Conservation (phyloP, 2,113 vertebrate genomes). For the Carassius carassius region DNA sequence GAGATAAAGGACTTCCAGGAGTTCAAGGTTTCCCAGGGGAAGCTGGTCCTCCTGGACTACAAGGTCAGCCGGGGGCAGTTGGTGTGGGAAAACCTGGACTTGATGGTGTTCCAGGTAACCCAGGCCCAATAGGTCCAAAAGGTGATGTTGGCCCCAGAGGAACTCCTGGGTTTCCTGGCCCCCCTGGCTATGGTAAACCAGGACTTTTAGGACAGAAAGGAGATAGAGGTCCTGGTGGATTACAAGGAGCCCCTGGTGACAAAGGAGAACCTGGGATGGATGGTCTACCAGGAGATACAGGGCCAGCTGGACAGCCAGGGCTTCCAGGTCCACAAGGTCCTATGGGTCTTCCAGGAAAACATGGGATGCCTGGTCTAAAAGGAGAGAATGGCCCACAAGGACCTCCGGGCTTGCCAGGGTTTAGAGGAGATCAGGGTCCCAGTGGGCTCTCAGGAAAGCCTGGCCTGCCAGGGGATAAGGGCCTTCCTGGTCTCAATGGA, state of each 20-base stretch:
- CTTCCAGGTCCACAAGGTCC: slow-evolving; percentile 85
- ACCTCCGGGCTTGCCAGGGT: slow-evolving; percentile 85
- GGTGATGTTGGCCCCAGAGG: slow-evolving; percentile 87
- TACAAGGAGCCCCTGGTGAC: slow-evolving; percentile 83
- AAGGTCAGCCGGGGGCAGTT: slow-evolving; percentile 83
- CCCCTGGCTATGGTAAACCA: slow-evolving; percentile 89
- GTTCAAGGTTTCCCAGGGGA: slow-evolving; percentile 80
- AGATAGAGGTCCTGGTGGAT: slow-evolving; percentile 85
- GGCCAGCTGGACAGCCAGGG: slow-evolving; percentile 83
- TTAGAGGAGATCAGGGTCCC: slow-evolving; percentile 88
- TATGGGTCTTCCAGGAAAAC: slow-evolving; percentile 92
- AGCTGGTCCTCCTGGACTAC: slow-evolving; percentile 79
- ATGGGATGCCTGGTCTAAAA: slow-evolving; percentile 85
- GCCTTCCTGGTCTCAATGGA: slow-evolving; percentile 84
- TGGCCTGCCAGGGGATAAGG: slow-evolving; percentile 88
- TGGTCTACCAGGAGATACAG: slow-evolving; percentile 82
- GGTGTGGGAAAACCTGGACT: slow-evolving; percentile 85
- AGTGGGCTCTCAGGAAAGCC: slow-evolving; percentile 85
- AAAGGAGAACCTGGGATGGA: slow-evolving; percentile 86
- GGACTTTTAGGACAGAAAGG: slow-evolving; percentile 88
- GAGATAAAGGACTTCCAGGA: slow-evolving; percentile 83
- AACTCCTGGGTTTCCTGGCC: slow-evolving; percentile 84
- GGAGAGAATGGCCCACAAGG: slow-evolving; percentile 88
- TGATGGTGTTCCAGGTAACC: slow-evolving; percentile 84
- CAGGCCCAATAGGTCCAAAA: slow-evolving; percentile 83